Percentiles rank a stretch among this genome's conserved stretches.
Conservation (phyloP, 2,888 invertebrate genomes). For the Heliconius ismenius region DNA sequence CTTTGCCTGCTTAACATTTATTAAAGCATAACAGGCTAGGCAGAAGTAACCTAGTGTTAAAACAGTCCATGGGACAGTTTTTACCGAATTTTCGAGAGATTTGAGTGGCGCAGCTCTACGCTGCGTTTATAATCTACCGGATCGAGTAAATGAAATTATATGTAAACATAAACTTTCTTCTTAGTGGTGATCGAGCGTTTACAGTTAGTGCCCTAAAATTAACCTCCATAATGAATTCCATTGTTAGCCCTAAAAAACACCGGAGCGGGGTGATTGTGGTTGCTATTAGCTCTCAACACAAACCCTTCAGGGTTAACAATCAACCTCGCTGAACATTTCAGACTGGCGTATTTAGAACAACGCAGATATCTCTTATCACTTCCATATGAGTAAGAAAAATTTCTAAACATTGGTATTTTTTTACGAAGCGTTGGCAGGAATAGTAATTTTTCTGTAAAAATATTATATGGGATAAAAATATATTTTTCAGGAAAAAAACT, state of each 20-base stretch:
- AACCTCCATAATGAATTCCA: constrained; percentile 4
- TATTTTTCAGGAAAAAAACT: background rate
- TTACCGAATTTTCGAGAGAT: too few relatives aligned
- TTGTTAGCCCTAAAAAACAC: background rate
- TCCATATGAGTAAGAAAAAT: constrained; percentile 31
- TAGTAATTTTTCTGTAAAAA: constrained; percentile 19
- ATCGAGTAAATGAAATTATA: background rate
- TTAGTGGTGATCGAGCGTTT: too few relatives aligned
- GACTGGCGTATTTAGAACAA: constrained; percentile 49
- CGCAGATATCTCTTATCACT: constrained; percentile 48
- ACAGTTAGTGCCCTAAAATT: background rate
- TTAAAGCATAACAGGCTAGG: too few relatives aligned
- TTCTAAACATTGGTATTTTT: constrained; percentile 24
- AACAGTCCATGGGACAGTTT: too few relatives aligned
- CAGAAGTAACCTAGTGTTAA: too few relatives aligned
- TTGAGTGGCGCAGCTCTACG: too few relatives aligned
- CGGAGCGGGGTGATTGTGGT: background rate
- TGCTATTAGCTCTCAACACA: background rate
- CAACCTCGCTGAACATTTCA: constrained; percentile 49
- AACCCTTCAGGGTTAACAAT: constrained; percentile 35
- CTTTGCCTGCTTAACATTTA: too few relatives aligned
- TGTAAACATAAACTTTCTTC: background rate
- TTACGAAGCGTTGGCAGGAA: constrained; percentile 13
- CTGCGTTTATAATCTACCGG: too few relatives aligned
- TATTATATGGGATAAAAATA: background rate